These are phyloP conservation scores for Tapirus terrestris DNA, from an alignment of 2,113 vertebrate species.

Conservation along the genomic window DNA sequence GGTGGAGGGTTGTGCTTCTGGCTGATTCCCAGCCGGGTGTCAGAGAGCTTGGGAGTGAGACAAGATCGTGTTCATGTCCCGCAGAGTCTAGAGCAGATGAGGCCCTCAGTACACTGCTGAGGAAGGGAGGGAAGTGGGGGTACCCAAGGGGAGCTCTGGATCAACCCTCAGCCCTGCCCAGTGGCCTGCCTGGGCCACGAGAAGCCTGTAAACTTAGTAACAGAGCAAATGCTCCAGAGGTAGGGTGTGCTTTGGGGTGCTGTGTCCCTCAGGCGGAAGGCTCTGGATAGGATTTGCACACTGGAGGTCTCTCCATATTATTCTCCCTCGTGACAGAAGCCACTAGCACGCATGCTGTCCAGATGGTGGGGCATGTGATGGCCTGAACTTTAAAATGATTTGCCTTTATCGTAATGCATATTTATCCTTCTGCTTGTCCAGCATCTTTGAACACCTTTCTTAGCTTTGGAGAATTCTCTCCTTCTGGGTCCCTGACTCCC, in stretches of 20 bases:
- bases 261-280: neutral
- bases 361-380: rapidly evolving
- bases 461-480: neutral
- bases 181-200: neutral
- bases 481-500: neutral
- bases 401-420: neutral
- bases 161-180: neutral
- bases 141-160: neutral
- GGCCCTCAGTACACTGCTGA: neutral
- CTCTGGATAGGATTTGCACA: neutral
- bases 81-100: neutral
- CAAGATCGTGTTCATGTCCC: neutral
- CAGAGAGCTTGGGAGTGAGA: neutral
- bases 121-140: neutral
- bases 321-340: neutral
- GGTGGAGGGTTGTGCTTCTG: neutral
- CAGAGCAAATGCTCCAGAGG: neutral
- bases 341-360: rapidly evolving
- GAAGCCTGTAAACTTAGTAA: neutral
- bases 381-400: neutral
- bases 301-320: neutral
- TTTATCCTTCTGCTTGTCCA: neutral
- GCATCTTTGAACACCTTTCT: neutral
- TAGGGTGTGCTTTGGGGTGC: neutral
- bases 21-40: neutral